These are phyloP conservation scores for Rhorus exstirpatorius DNA, from an alignment of 2,888 invertebrate genomes.

Conservation along the genomic window DNA sequence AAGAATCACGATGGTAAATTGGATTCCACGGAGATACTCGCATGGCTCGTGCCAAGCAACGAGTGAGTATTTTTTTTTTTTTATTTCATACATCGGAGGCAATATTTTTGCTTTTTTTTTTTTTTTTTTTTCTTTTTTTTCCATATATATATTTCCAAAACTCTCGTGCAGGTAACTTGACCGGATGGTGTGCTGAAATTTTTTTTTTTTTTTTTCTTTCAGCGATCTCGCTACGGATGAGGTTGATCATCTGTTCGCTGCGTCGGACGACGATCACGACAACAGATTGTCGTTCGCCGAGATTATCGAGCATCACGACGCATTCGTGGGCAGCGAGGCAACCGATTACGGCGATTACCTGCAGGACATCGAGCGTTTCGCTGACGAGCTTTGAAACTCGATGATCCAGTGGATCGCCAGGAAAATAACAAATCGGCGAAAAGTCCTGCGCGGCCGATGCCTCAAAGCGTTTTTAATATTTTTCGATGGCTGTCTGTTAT, in stretches of 20 bases:
- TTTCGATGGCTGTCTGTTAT: constrained; percentile 72
- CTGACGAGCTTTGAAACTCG: constrained; percentile 91
- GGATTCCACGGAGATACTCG: constrained; percentile 92
- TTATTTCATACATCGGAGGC: neutral
- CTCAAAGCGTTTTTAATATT: constrained; percentile 73
- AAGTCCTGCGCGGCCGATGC: constrained; percentile 65
- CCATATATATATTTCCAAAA: no score
- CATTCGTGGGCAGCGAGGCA: constrained; percentile 97
- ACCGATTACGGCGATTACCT: constrained; percentile 95
- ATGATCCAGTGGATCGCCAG: constrained; percentile 79
- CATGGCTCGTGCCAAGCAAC: constrained; percentile 97
- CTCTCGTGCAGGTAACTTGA: no score
- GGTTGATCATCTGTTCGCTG: constrained; percentile 95
- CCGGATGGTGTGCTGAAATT: no score
- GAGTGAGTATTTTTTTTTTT: constrained; percentile 88
- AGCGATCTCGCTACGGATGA: constrained; percentile 96
- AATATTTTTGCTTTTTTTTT: neutral
- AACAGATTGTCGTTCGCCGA: constrained; percentile 92
- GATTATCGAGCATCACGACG: constrained; percentile 93
- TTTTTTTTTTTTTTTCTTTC: constrained; percentile 56
- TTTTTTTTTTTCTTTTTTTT: constrained; percentile 70
- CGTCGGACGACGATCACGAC: constrained; percentile 95
- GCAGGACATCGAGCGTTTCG: constrained; percentile 92
- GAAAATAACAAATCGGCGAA: constrained; percentile 66
- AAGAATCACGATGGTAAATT: constrained; percentile 93